These are phyloP conservation scores for Heliopora coerulea DNA, from an alignment of 92 coral and sea anemone genomes.

Conservation along the genomic window DNA sequence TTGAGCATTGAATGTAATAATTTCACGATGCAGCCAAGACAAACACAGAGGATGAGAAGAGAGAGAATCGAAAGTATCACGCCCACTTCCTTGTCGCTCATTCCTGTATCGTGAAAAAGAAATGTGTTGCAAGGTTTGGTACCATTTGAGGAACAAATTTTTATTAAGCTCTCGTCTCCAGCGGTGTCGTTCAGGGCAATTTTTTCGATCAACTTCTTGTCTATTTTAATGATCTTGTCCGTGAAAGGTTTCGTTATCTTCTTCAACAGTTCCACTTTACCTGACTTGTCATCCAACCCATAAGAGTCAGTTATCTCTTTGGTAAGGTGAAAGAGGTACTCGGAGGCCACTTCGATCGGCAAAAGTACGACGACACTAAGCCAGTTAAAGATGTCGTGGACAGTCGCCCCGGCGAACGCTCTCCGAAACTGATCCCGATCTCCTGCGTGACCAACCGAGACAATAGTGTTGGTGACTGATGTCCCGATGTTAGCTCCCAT, in stretches of 20 bases:
- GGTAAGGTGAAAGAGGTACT: constrained; percentile 34
- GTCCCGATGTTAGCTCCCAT: constrained; percentile 64
- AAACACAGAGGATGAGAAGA: constrained; percentile 45
- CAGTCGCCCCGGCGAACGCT: constrained; percentile 60
- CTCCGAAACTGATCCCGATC: constrained; percentile 54
- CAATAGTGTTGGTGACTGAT: constrained; percentile 59
- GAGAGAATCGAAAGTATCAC: constrained; percentile 43
- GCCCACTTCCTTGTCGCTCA: constrained; percentile 51
- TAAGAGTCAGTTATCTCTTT: constrained; percentile 24
- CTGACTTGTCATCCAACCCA: constrained; percentile 20
- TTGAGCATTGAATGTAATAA: constrained; percentile 52
- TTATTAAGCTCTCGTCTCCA: constrained; percentile 33
- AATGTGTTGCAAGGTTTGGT: constrained; percentile 9
- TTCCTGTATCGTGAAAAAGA: constrained; percentile 50
- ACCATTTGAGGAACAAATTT: constrained; percentile 8
- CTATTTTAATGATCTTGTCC: constrained; percentile 16
- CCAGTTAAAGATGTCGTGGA: constrained; percentile 62
- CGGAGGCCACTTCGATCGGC: constrained; percentile 36
- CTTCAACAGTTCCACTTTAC: constrained; percentile 34
- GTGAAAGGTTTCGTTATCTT: constrained; percentile 38
- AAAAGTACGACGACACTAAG: constrained; percentile 42
- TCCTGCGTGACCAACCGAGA: constrained; percentile 50
- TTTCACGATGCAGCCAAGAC: constrained; percentile 43
- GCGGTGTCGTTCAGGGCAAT: constrained; percentile 25
- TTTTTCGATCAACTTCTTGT: constrained; percentile 24